Evolutionary conservation across 2,113 vertebrate genomes (phyloP), one percentile per base, ranked within the genome.

Genomic region (Puntigrus tetrazona): DNA sequence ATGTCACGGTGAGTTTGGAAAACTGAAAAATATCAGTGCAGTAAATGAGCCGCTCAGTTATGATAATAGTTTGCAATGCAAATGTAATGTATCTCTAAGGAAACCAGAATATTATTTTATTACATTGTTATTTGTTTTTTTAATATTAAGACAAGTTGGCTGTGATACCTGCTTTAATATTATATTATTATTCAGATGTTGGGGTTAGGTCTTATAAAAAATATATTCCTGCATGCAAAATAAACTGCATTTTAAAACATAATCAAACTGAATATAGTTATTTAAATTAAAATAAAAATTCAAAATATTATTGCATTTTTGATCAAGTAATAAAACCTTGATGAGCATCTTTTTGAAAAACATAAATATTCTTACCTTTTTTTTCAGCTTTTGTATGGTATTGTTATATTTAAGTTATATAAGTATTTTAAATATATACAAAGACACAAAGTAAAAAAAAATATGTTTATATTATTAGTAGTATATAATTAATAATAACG

Each of bases 1-100:
- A 88, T 99, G 98, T 91, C 92, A 87, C 88, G 97, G 98, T 99
- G 91, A 88, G 92, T 83, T 55, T 14, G 13, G 3, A 78, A 82
- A 45, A 29, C 31, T 20, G 7, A 27, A 31, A 31, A 34, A 29
- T 50, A 47, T 20, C 5, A 50, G 11, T 9, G 16, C 29, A 67
- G 22, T 10, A 36, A 69, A 69, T 67, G 31, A 67, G 16, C 31
- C 31, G 10, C 7, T 22, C 16, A 22, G 22, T 69, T 36, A 20
- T 69, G 31, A 36, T 22, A 22, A 36, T 36, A 7, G 16, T 63
- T 3, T 29, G 11, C 59, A 63, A 29, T 29, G 59, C 63, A 65
- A 63, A 63, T 63, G 59, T 29, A 27, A 29, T 6, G 11, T 63
- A 63, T 29, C 29, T 50, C 47, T 50, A 50, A 50, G 5, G 16